Evolutionary conservation across 2,888 invertebrate species (phyloP).

Genomic region (Xestia rhomboidea): DNA sequence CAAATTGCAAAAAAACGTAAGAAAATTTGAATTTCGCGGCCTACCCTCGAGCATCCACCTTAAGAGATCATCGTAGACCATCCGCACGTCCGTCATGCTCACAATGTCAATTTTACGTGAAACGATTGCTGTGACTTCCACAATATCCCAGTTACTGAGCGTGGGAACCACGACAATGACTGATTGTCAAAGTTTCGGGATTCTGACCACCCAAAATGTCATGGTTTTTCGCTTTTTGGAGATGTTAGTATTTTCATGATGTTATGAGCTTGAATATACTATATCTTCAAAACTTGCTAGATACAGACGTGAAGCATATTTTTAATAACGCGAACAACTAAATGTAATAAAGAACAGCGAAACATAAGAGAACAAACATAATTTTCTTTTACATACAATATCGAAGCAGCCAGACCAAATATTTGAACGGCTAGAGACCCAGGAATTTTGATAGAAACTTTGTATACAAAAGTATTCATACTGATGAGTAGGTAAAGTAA

Average conservation of each 20-base stretch:
- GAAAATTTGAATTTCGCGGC: too few species aligned
- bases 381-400: conserved; percentile 8
- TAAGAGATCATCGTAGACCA: too few species aligned
- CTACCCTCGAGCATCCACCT: too few species aligned
- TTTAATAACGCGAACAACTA: background rate
- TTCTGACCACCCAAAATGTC: background rate
- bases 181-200: too few species aligned
- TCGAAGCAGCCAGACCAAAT: conserved; percentile 1
- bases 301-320: background rate
- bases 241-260: too few species aligned
- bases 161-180: too few species aligned
- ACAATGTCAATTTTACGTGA: too few species aligned
- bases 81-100: too few species aligned
- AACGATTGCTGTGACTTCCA: too few species aligned
- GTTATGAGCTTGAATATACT: background rate
- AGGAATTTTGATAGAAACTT: conserved; percentile 4
- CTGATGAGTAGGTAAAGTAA: background rate
- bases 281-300: background rate
- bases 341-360: background rate
- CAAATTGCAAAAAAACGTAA: too few species aligned
- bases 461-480: background rate
- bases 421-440: conserved; percentile 1
- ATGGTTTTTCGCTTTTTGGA: background rate
- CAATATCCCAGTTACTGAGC: too few species aligned
- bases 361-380: background rate